Conservation (phyloP, 2,888 invertebrate genomes). For the Aspidiotus destructor region DNA sequence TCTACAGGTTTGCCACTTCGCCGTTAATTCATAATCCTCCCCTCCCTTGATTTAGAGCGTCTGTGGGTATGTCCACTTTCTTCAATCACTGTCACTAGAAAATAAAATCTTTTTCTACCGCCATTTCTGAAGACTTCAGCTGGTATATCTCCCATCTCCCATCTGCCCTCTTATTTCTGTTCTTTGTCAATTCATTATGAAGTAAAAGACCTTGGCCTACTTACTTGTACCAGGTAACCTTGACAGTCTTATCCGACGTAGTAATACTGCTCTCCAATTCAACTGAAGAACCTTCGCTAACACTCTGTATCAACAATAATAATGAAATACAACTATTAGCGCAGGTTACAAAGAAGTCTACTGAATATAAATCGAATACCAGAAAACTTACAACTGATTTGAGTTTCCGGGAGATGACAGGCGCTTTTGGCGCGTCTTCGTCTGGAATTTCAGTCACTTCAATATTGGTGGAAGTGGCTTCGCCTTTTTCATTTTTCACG, state of each 20-base stretch:
- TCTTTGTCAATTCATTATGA: too few species aligned
- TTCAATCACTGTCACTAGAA: too few species aligned
- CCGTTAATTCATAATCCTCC: too few species aligned
- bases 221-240: slow-evolving; percentile 78
- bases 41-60: too few species aligned
- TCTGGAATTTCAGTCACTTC: slow-evolving; percentile 74
- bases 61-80: too few species aligned
- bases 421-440: slow-evolving; percentile 56
- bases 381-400: slow-evolving; percentile 57
- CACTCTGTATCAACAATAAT: slow-evolving; percentile 47
- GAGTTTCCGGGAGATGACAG: slow-evolving; percentile 67
- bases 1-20: too few species aligned
- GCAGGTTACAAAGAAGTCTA: not conserved
- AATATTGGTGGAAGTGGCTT: slow-evolving; percentile 78
- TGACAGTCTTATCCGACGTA: slow-evolving; percentile 65
- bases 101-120: too few species aligned
- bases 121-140: too few species aligned
- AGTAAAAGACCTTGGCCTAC: slow-evolving; percentile 35
- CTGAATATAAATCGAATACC: not conserved
- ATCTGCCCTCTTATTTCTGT: too few species aligned
- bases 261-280: slow-evolving; percentile 68
- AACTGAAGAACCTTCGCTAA: slow-evolving; percentile 62
- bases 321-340: too few species aligned
- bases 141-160: too few species aligned
- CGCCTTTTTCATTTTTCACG: slow-evolving; percentile 86